Percentiles rank a stretch among this genome's conserved stretches.
Conservation (phyloP, 2,113 vertebrate species). For the Lagopus leucura region DNA sequence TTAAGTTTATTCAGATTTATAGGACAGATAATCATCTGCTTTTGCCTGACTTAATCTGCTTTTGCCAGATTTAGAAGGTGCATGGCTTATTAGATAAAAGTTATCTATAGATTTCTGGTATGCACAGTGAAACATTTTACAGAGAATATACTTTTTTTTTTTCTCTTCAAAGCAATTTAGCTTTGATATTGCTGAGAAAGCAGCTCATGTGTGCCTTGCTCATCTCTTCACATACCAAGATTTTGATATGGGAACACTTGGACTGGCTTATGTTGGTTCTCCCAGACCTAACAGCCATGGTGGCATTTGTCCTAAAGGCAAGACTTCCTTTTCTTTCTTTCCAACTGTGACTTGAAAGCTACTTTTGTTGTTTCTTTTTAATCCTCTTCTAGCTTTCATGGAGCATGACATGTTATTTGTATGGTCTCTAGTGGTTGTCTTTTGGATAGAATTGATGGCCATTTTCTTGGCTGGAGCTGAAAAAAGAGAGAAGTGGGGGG, state of each 20-base stretch:
- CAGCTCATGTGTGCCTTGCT: slow-evolving; percentile 92
- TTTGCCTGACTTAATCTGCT: neutral
- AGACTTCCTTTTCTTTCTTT: slow-evolving; percentile 25
- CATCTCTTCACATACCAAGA: slow-evolving; percentile 99
- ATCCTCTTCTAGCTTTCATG: neutral
- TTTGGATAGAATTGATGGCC: neutral
- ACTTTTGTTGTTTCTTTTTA: neutral
- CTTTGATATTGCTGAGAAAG: slow-evolving; percentile 91
- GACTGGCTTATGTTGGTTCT: slow-evolving; percentile 95
- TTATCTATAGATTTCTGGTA: neutral
- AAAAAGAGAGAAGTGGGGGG: neutral
- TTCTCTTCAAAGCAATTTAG: slow-evolving; percentile 91
- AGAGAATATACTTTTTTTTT: neutral
- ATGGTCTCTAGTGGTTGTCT: neutral
- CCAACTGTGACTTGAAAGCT: neutral
- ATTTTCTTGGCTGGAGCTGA: neutral
- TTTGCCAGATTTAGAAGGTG: neutral
- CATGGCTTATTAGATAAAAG: neutral
- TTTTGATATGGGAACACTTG: slow-evolving; percentile 96
- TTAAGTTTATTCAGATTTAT: neutral
- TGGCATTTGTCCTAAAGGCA: slow-evolving; percentile 94
- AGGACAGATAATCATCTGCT: neutral
- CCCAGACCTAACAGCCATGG: slow-evolving; percentile 88
- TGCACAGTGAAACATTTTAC: neutral
- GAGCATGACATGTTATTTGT: neutral